A percentile compares a stretch with the other conserved stretches of the same genome.
Conservation (phyloP, 2,888 invertebrate species). For the Troides helena region DNA sequence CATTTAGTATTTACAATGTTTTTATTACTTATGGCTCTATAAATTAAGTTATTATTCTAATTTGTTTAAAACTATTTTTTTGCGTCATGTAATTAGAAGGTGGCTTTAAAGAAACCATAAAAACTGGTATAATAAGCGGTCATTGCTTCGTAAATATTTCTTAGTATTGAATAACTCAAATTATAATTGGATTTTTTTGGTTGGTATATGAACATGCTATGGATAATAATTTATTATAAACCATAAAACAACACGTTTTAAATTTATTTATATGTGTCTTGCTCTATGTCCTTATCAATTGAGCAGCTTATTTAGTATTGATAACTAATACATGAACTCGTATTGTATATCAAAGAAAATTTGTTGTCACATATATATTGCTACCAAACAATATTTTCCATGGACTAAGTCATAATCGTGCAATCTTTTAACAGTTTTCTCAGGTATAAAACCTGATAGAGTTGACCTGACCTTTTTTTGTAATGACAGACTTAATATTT, state of each 20-base stretch:
- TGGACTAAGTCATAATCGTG: neutral
- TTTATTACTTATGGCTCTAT: too few relatives aligned
- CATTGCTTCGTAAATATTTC: constrained; percentile 5
- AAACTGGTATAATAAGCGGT: neutral
- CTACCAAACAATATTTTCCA: constrained; percentile 9
- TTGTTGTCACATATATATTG: too few relatives aligned
- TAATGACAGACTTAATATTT: neutral
- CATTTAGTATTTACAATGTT: too few relatives aligned
- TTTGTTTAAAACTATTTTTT: too few relatives aligned
- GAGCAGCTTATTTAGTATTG: too few relatives aligned
- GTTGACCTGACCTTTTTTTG: constrained; percentile 2
- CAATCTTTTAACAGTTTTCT: constrained; percentile 5
- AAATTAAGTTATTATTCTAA: too few relatives aligned
- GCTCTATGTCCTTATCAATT: too few relatives aligned
- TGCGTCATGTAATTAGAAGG: neutral
- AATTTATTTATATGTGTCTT: neutral
- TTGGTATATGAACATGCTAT: neutral
- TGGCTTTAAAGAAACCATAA: constrained; percentile 9
- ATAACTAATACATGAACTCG: too few relatives aligned
- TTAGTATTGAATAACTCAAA: neutral
- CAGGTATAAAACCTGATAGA: neutral
- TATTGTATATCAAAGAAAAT: too few relatives aligned
- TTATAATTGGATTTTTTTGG: neutral
- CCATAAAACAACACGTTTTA: neutral
- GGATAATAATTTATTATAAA: neutral